Base-by-base conservation (phyloP, 64 coral and sea anemone genomes). In the Stichodactyla helianthus region DNA sequence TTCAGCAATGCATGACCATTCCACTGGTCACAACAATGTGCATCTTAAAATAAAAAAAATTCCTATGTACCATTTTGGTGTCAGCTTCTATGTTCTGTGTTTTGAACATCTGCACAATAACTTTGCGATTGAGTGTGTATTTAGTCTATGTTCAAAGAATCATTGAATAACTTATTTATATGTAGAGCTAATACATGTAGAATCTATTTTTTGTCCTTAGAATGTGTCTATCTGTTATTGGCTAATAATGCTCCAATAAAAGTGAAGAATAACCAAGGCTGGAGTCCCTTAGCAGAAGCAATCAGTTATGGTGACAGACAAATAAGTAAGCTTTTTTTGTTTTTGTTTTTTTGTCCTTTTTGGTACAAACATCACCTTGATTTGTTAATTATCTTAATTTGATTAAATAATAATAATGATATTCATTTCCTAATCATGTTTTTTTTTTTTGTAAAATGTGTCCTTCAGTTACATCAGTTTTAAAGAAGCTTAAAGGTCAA, bases 291-390 rank as follows among this genome's bases (percentile, higher is more conserved):
- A 7, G 93, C 92, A 64, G 92, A 95, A 88, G 96, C 96, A 4
- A 95, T 98, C 78, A 98, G 96, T 77, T 98, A 92, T 87, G 96
- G 96, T 58, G 90, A 94, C 51, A 89, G 96, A 82, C 86, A 87
- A 71, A 98, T 98, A 89, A 90, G 96, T 98, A 90, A 50, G 60
- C 6, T 16, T 50, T 52, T 31, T 35, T 28, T 22, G 9, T 27
- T 26, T 18, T 67, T 84, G 13, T 3, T 86, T 6, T 44, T 15
- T 55, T 25, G 86, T 23, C 8, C 55, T 44, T 44, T 44, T 1
- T 44, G 35, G 35, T 44, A 44, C 35, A 44, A 44, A 44, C 35
- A 5, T 58, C 14, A 15, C 55, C 55, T 58, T 58, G 9, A 58
- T 58, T 58, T 11, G 55, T 58, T 58, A 44, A 44, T 44, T 44